These are phyloP conservation scores for Lichenostomus cassidix DNA, from an alignment of 2,113 vertebrate genomes.

Conservation along the genomic window DNA sequence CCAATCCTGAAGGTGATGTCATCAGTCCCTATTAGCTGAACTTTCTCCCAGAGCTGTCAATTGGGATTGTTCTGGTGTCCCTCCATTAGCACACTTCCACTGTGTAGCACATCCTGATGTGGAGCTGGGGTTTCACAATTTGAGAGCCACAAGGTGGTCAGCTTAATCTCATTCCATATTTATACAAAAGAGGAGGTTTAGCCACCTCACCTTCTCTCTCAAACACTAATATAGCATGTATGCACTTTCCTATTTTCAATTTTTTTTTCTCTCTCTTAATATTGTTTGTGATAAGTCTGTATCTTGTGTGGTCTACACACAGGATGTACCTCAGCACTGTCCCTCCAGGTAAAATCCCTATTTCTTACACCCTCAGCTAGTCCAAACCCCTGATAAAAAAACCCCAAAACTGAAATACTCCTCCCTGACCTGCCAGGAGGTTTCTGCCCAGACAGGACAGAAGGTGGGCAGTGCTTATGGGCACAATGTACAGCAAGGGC, in stretches of 20 bases:
- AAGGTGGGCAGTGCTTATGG: not conserved
- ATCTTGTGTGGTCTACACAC: not conserved
- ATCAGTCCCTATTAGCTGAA: not conserved
- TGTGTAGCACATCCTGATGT: accelerated
- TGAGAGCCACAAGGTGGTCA: not conserved
- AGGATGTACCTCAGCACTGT: not conserved
- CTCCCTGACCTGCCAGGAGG: not conserved
- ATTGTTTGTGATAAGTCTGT: not conserved
- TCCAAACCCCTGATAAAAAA: not conserved
- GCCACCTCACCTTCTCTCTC: not conserved
- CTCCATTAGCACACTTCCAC: not conserved
- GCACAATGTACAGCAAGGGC: not conserved
- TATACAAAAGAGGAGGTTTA: not conserved
- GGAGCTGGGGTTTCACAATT: not conserved
- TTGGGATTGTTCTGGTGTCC: not conserved
- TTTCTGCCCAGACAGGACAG: not conserved
- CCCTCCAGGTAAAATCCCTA: not conserved
- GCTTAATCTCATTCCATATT: not conserved
- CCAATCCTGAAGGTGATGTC: not conserved
- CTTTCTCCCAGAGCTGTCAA: not conserved
- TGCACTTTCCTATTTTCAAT: not conserved
- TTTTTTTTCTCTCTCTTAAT: not conserved
- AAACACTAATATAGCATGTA: not conserved
- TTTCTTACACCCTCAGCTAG: not conserved
- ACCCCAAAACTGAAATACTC: not conserved